Evolutionary conservation across 2,797 vertebrate species (phyloP).

Genomic region (Cossypha heuglini): DNA sequence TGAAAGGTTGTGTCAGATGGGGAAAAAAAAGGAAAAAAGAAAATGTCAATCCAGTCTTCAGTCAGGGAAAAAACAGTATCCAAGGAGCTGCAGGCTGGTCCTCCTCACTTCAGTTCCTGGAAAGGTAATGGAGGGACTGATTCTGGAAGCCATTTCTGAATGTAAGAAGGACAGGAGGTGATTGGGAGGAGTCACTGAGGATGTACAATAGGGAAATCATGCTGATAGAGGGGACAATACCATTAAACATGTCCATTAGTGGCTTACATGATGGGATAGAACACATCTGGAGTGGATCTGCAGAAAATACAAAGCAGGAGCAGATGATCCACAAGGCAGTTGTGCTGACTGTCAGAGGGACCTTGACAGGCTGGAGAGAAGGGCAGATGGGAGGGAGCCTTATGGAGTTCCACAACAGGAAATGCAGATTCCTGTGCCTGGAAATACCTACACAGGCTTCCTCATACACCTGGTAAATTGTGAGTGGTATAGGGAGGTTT

Average conservation of each 20-base stretch:
- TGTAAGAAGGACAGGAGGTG: not conserved
- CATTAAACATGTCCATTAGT: not conserved
- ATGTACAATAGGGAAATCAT: not conserved
- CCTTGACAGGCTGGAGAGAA: not conserved
- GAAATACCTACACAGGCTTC: not conserved
- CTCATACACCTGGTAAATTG: fast-evolving
- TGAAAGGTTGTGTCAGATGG: not conserved
- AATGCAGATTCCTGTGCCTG: not conserved
- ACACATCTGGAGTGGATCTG: not conserved
- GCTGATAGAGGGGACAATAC: not conserved
- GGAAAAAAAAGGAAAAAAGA: not conserved
- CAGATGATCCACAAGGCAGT: fast-evolving
- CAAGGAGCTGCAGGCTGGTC: not conserved
- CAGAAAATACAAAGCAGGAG: not conserved
- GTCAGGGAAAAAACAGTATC: not conserved
- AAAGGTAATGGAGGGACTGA: not conserved
- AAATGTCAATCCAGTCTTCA: not conserved
- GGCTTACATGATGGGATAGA: not conserved
- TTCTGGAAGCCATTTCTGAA: not conserved
- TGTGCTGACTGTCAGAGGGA: not conserved
- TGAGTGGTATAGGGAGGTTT: not conserved
- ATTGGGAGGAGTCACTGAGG: fast-evolving
- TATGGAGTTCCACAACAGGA: not conserved
- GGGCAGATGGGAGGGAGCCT: not conserved
- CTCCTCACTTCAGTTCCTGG: not conserved